Percentiles rank a stretch among this genome's conserved stretches.
These are phyloP conservation scores for Furcula furcula DNA, from an alignment of 2,888 invertebrate genomes.

Conservation along the genomic window DNA sequence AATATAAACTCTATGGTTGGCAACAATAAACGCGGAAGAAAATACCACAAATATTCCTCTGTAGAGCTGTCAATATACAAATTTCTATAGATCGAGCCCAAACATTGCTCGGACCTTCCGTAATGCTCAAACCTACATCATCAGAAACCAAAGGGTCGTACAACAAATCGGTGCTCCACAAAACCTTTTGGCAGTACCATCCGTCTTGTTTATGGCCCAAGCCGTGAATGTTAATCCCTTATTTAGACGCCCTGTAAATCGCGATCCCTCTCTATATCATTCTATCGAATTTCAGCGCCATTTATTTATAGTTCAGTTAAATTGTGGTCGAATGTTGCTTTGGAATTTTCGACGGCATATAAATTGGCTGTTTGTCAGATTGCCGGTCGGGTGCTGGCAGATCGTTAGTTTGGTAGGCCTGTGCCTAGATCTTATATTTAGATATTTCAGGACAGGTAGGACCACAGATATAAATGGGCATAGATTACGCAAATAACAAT, in stretches of 20 bases:
- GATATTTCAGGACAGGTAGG: too few relatives aligned
- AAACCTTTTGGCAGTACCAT: constrained; percentile 19
- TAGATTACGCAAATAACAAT: too few relatives aligned
- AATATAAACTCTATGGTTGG: too few relatives aligned
- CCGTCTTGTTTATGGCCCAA: constrained; percentile 25
- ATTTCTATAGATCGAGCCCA: too few relatives aligned
- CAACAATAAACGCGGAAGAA: too few relatives aligned
- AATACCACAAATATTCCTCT: too few relatives aligned
- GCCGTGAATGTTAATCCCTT: constrained; percentile 26
- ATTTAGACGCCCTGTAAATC: constrained; percentile 7
- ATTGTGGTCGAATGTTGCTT: constrained; percentile 2
- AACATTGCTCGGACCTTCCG: too few relatives aligned
- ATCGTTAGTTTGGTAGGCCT: too few relatives aligned
- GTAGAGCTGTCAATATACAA: too few relatives aligned
- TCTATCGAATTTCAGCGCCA: constrained; percentile 4
- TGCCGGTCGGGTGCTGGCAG: background rate
- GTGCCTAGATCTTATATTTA: too few relatives aligned
- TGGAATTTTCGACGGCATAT: constrained; percentile 2
- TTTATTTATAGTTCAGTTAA: constrained; percentile 7
- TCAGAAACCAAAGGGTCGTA: constrained; percentile 4
- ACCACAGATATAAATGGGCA: too few relatives aligned
- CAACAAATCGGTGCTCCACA: constrained; percentile 22
- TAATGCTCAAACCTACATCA: constrained; percentile 18
- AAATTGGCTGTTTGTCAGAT: constrained; percentile 6
- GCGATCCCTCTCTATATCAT: constrained; percentile 3